Evolutionary conservation across 2,113 vertebrate genomes (phyloP).

Genomic region (Brachirus orientalis): DNA sequence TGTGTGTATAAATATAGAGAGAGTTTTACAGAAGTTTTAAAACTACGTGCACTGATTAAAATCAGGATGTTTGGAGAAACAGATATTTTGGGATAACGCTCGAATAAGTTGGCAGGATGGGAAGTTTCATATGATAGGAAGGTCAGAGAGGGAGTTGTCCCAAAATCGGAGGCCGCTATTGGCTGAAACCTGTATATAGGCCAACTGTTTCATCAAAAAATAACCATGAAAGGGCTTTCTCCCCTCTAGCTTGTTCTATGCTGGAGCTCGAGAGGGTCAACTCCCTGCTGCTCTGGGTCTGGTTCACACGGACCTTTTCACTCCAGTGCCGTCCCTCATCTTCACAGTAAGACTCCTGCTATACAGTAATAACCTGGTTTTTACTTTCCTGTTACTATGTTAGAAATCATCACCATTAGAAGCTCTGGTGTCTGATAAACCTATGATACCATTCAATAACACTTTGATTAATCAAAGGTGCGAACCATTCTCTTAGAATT

Average conservation of each 20-base stretch:
- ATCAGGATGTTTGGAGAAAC: slow-evolving; percentile 4
- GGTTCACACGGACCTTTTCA: slow-evolving; percentile 81
- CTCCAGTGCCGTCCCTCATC: slow-evolving; percentile 81
- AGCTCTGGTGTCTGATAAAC: no score
- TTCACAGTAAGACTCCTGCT: slow-evolving; percentile 74
- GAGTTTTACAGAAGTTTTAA: not conserved
- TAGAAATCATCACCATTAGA: no score
- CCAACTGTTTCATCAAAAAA: slow-evolving; percentile 9
- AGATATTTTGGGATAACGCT: no score
- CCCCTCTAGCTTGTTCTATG: slow-evolving; percentile 76
- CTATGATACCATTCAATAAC: no score
- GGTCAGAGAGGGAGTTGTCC: not conserved
- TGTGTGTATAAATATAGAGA: slow-evolving; percentile 37
- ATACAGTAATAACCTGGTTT: no score
- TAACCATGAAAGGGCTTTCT: slow-evolving; percentile 1
- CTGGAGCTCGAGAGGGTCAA: slow-evolving; percentile 79
- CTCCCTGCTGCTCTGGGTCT: slow-evolving; percentile 79
- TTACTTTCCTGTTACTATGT: no score
- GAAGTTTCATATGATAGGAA: not conserved
- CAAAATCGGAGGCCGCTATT: not conserved
- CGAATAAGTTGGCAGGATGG: not conserved
- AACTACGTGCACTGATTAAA: not conserved
- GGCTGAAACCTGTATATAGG: not conserved
- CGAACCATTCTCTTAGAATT: no score
- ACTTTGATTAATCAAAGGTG: no score